Evolutionary conservation across 2,888 invertebrate genomes (phyloP), one percentile per base, ranked within the genome.

Genomic region (Tigriopus californicus): DNA sequence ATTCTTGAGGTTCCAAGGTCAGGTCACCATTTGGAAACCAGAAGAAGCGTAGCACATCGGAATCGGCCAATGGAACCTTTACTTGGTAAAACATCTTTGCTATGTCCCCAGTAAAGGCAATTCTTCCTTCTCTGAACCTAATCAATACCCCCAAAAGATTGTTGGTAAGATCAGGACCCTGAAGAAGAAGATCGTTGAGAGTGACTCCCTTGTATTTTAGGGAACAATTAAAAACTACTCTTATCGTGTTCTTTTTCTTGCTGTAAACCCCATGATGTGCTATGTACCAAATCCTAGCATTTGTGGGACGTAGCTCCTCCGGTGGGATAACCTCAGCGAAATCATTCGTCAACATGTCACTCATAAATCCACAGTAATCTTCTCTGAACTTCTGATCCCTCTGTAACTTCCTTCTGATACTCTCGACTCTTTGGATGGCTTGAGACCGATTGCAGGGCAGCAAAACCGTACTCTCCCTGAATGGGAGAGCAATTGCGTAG

Each of bases 161-260:
- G 8, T 33, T 33, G 33, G 33, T 33, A 8, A 33, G 33, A 33
- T 33, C 33, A 3, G 33, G 33, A 5, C 33, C 33, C 8, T 33
- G 33, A 3, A 33, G 6, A n/a, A 48, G 33, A 46, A 18, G 46
- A 48, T 13, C 58, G 24, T 15, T 54, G 15, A 60, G 41, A 4
- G 53, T 22, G 1, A 41, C 40, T 20, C 53, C 60, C 6, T 10
- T 22, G 20, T 54, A 54, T 13, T 20, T 60, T n/a, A 44, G 10
- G 13, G 54, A 53, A 13, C 60, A 60, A 44, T 54, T 33, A 18
- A 60, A 60, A 13, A 54, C 60, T 6, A 60, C 60, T 53, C 52
- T 41, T 13, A 60, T 10, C 18, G 53, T 60, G 18, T 18, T 24
- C 24, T 58, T 58, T 15, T 58, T 46, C 22, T 58, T 58, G 48